Percentiles rank a stretch among this genome's conserved stretches.
These are phyloP conservation scores for Megalops atlanticus DNA, from an alignment of 2,113 vertebrate species.

Conservation along the genomic window DNA sequence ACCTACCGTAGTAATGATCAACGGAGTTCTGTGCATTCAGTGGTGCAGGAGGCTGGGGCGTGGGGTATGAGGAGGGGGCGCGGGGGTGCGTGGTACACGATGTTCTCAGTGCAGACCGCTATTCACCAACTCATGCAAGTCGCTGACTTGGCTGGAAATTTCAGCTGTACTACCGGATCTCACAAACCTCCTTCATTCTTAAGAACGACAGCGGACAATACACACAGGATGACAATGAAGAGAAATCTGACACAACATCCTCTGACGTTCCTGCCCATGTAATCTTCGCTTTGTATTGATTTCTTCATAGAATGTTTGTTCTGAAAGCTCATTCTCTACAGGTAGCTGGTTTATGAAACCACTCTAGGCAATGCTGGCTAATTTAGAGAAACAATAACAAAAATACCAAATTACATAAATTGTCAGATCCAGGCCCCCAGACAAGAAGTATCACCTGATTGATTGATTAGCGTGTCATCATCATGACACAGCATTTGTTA, in stretches of 20 bases:
- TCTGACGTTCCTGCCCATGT: too few species aligned
- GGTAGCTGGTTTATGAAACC: background rate
- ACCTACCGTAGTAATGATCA: background rate
- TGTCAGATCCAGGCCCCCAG: background rate
- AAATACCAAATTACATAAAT: background rate
- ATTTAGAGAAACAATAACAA: too few species aligned
- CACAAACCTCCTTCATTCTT: background rate
- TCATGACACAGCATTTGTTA: background rate
- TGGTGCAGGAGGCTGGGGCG: background rate
- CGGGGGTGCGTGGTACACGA: conserved; percentile 23
- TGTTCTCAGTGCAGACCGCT: conserved; percentile 36
- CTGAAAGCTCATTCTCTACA: too few species aligned
- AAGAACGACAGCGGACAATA: background rate
- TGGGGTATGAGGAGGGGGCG: conserved; percentile 15
- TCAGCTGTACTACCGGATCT: background rate
- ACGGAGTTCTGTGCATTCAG: background rate
- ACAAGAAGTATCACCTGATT: background rate
- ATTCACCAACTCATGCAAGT: conserved; percentile 34
- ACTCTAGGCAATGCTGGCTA: background rate
- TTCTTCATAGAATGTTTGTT: background rate
- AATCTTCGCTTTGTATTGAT: too few species aligned
- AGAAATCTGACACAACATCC: too few species aligned
- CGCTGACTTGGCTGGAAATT: conserved; percentile 14
- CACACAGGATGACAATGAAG: background rate
- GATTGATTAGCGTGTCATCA: too few species aligned